phyloP scores from a whole-genome alignment of 2,888 invertebrate species.

The Drosophila mimetica region DNA sequence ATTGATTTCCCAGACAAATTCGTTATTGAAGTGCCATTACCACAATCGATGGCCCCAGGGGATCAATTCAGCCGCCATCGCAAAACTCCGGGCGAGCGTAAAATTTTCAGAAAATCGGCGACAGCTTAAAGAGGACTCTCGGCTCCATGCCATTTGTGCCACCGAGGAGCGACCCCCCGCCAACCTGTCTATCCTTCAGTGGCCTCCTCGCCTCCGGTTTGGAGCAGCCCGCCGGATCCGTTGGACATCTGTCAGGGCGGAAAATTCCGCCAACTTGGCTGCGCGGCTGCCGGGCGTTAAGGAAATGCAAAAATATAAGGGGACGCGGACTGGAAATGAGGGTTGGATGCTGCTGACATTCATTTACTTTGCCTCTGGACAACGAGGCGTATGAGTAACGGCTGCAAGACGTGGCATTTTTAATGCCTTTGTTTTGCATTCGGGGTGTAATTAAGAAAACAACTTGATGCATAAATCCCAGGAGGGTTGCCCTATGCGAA shows the following conservation, averaged over 20 bases:
- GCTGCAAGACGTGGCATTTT: slow-evolving; percentile 56
- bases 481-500: slow-evolving; percentile 2
- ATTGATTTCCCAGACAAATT: slow-evolving; percentile 20
- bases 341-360: slow-evolving; percentile 59
- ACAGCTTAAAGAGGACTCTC: slow-evolving; percentile 34
- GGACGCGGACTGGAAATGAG: not conserved
- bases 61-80: slow-evolving; percentile 1
- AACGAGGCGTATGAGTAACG: slow-evolving; percentile 67
- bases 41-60: slow-evolving; percentile 27
- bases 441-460: slow-evolving; percentile 73
- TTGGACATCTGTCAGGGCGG: slow-evolving; percentile 52
- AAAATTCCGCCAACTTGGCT: slow-evolving; percentile 56
- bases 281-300: slow-evolving; percentile 37
- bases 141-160: slow-evolving; percentile 14
- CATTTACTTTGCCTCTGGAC: slow-evolving; percentile 55
- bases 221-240: slow-evolving; percentile 29
- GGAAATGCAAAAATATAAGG: slow-evolving; percentile 12
- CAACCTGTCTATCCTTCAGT: slow-evolving; percentile 10
- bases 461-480: slow-evolving; percentile 61
- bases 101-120: slow-evolving; percentile 35
- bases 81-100: slow-evolving; percentile 16
- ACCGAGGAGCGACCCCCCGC: slow-evolving; percentile 9
- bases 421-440: slow-evolving; percentile 72
- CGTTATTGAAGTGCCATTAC: slow-evolving; percentile 21
- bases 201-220: slow-evolving; percentile 23